Percentiles rank a stretch among this genome's conserved stretches.
Evolutionary conservation across 2,113 vertebrate species (phyloP).

Genomic region (Aphyosemion australe): DNA sequence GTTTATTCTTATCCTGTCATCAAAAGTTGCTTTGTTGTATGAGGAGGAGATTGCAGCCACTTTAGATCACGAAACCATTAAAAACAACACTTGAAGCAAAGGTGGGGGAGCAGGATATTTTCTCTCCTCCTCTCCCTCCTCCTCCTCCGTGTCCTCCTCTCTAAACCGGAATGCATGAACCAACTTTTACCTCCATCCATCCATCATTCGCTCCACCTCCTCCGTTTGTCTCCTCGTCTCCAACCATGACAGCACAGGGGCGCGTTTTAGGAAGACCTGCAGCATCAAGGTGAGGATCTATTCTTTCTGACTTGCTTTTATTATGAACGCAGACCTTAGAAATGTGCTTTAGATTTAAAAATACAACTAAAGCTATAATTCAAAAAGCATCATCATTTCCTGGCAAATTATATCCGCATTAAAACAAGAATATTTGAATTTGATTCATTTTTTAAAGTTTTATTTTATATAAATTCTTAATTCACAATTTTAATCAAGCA

Average conservation of each 20-base stretch:
- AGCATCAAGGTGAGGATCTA: slow-evolving; percentile 45
- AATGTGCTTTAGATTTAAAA: too few relatives aligned
- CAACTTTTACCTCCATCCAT: slow-evolving; percentile 17
- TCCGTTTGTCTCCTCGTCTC: background rate
- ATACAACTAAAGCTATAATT: too few relatives aligned
- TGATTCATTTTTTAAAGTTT: background rate
- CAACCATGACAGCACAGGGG: slow-evolving; percentile 20
- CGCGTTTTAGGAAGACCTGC: background rate
- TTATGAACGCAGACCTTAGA: too few relatives aligned
- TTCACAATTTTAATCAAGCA: background rate
- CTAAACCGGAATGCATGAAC: background rate
- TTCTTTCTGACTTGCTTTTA: background rate
- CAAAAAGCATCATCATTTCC: too few relatives aligned
- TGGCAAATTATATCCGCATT: background rate
- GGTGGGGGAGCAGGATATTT: background rate
- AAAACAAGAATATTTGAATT: background rate
- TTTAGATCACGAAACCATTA: background rate
- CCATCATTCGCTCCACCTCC: background rate
- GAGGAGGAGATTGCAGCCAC: background rate
- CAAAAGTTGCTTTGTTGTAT: too few relatives aligned
- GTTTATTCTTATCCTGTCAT: background rate
- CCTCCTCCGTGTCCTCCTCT: background rate
- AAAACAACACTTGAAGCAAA: background rate
- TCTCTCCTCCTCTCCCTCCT: slow-evolving; percentile 1
- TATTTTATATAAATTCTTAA: background rate